Evolutionary conservation across 2,113 vertebrate species (phyloP).

Genomic region (Bufo gargarizans): DNA sequence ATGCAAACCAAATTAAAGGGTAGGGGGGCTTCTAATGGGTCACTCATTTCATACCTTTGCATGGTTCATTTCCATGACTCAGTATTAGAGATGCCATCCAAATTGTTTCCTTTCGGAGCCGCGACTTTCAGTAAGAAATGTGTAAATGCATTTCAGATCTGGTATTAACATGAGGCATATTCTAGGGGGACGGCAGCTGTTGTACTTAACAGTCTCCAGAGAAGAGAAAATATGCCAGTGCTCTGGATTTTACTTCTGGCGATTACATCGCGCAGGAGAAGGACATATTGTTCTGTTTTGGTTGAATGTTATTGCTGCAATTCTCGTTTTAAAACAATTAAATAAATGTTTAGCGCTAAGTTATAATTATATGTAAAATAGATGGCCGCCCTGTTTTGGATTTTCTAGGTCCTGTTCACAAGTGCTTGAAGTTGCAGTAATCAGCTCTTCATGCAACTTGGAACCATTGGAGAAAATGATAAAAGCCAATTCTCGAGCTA

Average conservation of each 20-base stretch:
- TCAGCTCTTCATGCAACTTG: not conserved
- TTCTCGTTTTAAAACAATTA: conserved; percentile 5
- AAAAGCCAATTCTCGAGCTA: no score
- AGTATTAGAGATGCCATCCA: not conserved
- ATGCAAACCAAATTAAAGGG: not conserved
- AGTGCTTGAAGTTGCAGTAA: not conserved
- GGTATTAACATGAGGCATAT: conserved; percentile 43
- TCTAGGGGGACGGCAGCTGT: conserved; percentile 52
- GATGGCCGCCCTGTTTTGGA: not conserved
- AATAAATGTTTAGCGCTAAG: not conserved
- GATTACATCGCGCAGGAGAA: not conserved
- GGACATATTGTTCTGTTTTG: conserved; percentile 22
- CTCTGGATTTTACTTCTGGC: conserved; percentile 45
- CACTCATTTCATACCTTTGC: no score
- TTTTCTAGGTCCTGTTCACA: not conserved
- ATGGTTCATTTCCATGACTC: not conserved
- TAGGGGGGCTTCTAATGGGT: not conserved
- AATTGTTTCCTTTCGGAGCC: not conserved
- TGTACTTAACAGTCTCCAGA: conserved; percentile 33
- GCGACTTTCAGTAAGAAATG: not conserved
- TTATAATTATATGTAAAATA: not conserved
- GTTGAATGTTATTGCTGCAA: not conserved
- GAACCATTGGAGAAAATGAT: no score
- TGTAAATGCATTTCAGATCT: conserved; percentile 31
- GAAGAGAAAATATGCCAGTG: conserved; percentile 30